phyloP scores from a whole-genome alignment of 2,113 vertebrate genomes.

The Pituophis catenifer region DNA sequence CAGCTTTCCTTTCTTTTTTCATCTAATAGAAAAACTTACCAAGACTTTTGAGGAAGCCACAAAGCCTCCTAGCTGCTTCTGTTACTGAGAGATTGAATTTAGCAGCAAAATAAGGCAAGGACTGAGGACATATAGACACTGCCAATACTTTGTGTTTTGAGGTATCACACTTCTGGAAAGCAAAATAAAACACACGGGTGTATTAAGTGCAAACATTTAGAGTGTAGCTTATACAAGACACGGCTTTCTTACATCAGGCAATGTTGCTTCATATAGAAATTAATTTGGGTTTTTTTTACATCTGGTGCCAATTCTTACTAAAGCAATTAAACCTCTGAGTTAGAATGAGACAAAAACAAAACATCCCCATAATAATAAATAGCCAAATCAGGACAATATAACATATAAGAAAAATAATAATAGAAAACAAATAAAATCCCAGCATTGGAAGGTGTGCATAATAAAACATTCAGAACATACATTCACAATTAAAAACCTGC shows the following conservation, averaged over 20 bases:
- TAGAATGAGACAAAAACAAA: neutral
- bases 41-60: slow-evolving; percentile 88
- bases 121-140: slow-evolving; percentile 78
- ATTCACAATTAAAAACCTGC: neutral
- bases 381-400: neutral
- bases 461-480: neutral
- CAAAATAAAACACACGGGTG: slow-evolving; percentile 17
- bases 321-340: neutral
- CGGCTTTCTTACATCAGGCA: neutral
- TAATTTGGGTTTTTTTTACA: neutral
- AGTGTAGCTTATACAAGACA: neutral
- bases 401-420: neutral
- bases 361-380: neutral
- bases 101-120: slow-evolving; percentile 88
- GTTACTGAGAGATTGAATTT: slow-evolving; percentile 83
- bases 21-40: slow-evolving; percentile 72
- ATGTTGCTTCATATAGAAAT: neutral
- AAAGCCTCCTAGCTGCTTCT: slow-evolving; percentile 86
- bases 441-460: neutral
- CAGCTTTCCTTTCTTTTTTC: neutral
- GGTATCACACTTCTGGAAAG: slow-evolving; percentile 74
- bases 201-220: slow-evolving; percentile 5
- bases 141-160: slow-evolving; percentile 80
- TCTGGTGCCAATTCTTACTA: neutral
- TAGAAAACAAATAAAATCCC: neutral